Conservation (phyloP, 2,113 vertebrate species). For the Gobio gobio region DNA sequence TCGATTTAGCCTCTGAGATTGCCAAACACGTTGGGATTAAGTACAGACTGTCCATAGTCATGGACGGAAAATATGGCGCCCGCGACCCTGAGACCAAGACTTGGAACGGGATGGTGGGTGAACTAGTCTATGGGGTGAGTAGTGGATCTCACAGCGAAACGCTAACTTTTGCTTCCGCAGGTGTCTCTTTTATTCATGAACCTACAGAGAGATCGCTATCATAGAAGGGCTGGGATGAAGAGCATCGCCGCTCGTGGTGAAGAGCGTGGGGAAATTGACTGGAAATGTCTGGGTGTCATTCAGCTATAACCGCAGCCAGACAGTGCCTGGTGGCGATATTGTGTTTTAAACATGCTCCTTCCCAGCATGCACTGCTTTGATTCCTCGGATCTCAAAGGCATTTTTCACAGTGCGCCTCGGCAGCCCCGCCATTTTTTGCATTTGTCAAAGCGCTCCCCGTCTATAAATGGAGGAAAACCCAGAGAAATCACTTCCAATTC, state of each 20-base stretch:
- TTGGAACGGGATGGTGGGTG: constrained; percentile 99
- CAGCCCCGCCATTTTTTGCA: constrained; percentile 68
- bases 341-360: constrained; percentile 32
- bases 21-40: constrained; percentile 99
- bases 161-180: constrained; percentile 2
- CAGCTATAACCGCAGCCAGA: constrained; percentile 7
- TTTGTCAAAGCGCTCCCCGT: constrained; percentile 64
- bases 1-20: constrained; percentile 99
- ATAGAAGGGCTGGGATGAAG: background rate
- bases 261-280: constrained; percentile 6
- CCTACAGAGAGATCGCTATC: background rate
- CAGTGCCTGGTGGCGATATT: constrained; percentile 15
- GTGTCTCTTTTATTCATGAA: background rate
- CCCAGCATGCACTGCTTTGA: constrained; percentile 37
- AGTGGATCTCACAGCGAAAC: constrained; percentile 48
- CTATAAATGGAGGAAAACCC: constrained; percentile 63
- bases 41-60: constrained; percentile 99
- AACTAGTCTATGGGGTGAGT: constrained; percentile 99
- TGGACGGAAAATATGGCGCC: constrained; percentile 98
- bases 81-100: constrained; percentile 98
- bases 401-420: constrained; percentile 64
- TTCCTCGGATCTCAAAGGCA: constrained; percentile 68
- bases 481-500: constrained; percentile 61
- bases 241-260: background rate
- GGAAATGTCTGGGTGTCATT: constrained; percentile 7